Base-by-base conservation (phyloP, 1,140 invertebrate species). In the Carcinoscorpius rotundicauda region DNA sequence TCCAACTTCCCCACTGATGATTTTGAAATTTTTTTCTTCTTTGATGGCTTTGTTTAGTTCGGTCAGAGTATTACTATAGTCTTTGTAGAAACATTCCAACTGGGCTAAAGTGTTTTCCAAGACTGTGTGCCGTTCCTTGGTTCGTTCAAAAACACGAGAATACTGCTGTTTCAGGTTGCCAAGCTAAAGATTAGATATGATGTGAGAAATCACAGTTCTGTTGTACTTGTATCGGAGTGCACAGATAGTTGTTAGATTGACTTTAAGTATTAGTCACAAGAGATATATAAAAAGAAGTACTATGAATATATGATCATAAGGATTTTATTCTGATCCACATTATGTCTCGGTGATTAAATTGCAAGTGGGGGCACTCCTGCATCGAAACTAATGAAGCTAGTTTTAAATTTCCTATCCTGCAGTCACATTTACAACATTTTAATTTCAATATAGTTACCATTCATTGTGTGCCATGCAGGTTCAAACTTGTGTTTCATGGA, bases 1-100 rank as follows among this genome's bases (percentile, higher is more conserved):
- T 55, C 92, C 89, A 5, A 95, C 86, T 74, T 97, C 92, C 0
- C 90, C 91, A 51, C 88, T 90, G 4, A 96, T 86, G 0, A 91
- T 86, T 74, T 91, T 91, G 68, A 96, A 83, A 68, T 82, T 83
- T 48, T 84, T 80, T 8, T 91, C 81, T 73, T 90, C 83, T 65
- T 88, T 85, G 53, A 81, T 74, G 4, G 88, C 85, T 68, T 89
- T 85, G 66, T 86, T 81, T 6, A 96, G 86, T 67, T 89, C 86
- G 51, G 87, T 85, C 72, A 91, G 81, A 4, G 87, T 83, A 51
- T 81, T 81, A 5, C 83, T 81, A 70, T 91, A 87, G 0, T 82
- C 80, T 66, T 88, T 83, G 75, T 92, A 90, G 78, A 96, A 93
- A 50, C 48, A 62, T 62, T 69, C 58, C 10, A 71, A 57, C 62